Conservation (phyloP, 2,888 invertebrate genomes). For the Erynnis tages region DNA sequence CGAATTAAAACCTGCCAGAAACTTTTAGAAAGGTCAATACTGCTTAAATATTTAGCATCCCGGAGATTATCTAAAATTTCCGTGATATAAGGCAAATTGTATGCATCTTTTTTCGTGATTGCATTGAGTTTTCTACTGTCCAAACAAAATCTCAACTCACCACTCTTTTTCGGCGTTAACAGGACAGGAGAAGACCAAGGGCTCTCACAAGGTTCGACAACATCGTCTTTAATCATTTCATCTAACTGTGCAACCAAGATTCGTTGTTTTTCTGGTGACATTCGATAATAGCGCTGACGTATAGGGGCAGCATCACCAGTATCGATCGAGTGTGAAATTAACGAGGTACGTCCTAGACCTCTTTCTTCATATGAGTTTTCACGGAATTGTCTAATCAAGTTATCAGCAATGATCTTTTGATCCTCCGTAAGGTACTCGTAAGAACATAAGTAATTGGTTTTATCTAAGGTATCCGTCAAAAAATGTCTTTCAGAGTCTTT, state of each 20-base stretch:
- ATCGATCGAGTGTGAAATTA: neutral
- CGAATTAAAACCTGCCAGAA: neutral
- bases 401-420: neutral
- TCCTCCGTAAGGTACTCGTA: neutral
- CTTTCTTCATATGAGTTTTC: neutral
- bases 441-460: neutral
- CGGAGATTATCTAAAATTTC: neutral
- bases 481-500: neutral
- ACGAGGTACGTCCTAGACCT: neutral
- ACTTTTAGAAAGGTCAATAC: neutral
- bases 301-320: constrained; percentile 1
- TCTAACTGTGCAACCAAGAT: constrained; percentile 27
- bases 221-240: constrained; percentile 22
- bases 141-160: constrained; percentile 21
- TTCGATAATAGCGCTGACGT: constrained; percentile 29
- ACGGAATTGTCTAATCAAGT: neutral
- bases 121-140: constrained; percentile 1
- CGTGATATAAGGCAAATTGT: constrained; percentile 1
- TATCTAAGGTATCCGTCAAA: neutral
- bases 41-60: neutral
- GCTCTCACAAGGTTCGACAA: constrained; percentile 30
- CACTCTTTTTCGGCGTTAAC: constrained; percentile 24
- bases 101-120: neutral
- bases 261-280: constrained; percentile 32
- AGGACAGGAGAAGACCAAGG: constrained; percentile 29